phyloP scores from a whole-genome alignment of 2,113 vertebrate species.

The cat (Felis catus) region F.catus_Fca126_mat1.0 CM031412.1:225791001-225791500 shows the following conservation, averaged over 20 bases:
- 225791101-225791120: not conserved
- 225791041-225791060: too few species aligned
- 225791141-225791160: not conserved
- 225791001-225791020: rapidly evolving
- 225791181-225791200: not conserved
- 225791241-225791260: not conserved
- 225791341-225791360: slow-evolving; percentile 86
- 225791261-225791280: not conserved
- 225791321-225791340: not conserved
- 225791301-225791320: not conserved
- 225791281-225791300: not conserved
- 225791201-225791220: not conserved
- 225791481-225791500: not conserved
- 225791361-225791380: slow-evolving; percentile 89
- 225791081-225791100: not conserved
- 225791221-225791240: not conserved
- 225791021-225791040: not conserved
- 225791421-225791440: slow-evolving; percentile 87
- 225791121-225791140: not conserved
- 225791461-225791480: slow-evolving; percentile 85
- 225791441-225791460: slow-evolving; percentile 85
- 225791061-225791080: not conserved
- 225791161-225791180: rapidly evolving
- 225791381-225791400: slow-evolving; percentile 89
- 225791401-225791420: slow-evolving; percentile 86